Conservation (phyloP, 2,113 vertebrate genomes). For the Theristicus caerulescens region DNA sequence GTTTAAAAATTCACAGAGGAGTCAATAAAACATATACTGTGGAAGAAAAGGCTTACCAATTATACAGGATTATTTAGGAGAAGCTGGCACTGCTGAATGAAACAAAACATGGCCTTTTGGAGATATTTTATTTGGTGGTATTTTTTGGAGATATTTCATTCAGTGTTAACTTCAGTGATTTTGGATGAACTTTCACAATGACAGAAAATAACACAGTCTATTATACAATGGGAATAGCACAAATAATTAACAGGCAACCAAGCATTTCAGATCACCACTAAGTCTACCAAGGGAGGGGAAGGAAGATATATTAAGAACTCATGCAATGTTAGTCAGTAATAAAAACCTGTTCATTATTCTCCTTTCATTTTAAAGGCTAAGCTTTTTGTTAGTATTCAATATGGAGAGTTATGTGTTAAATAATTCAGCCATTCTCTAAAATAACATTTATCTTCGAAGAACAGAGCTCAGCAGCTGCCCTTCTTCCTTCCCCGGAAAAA, state of each 20-base stretch:
- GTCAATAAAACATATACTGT: neutral
- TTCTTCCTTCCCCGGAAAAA: neutral
- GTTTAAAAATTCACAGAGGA: constrained; percentile 12
- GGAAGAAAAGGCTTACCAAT: neutral
- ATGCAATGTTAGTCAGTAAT: neutral
- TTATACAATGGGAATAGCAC: constrained; percentile 2
- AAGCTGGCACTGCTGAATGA: neutral
- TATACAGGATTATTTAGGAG: neutral
- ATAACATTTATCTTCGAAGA: constrained; percentile 21
- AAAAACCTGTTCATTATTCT: constrained; percentile 21
- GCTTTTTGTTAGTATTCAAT: neutral
- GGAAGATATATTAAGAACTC: constrained; percentile 23
- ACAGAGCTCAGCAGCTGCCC: neutral
- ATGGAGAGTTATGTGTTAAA: neutral
- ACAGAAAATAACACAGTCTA: constrained; percentile 23
- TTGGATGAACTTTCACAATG: constrained; percentile 25
- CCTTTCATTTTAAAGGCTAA: neutral
- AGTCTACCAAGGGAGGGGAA: neutral
- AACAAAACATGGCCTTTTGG: constrained; percentile 12
- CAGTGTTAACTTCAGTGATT: constrained; percentile 12
- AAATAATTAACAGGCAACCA: constrained; percentile 59
- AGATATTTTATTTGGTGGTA: neutral
- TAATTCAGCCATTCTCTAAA: neutral
- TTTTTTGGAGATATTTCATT: neutral
- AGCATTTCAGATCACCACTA: constrained; percentile 21